Evolutionary conservation across 2,888 invertebrate species (phyloP).

Genomic region (Capitulum mitella): DNA sequence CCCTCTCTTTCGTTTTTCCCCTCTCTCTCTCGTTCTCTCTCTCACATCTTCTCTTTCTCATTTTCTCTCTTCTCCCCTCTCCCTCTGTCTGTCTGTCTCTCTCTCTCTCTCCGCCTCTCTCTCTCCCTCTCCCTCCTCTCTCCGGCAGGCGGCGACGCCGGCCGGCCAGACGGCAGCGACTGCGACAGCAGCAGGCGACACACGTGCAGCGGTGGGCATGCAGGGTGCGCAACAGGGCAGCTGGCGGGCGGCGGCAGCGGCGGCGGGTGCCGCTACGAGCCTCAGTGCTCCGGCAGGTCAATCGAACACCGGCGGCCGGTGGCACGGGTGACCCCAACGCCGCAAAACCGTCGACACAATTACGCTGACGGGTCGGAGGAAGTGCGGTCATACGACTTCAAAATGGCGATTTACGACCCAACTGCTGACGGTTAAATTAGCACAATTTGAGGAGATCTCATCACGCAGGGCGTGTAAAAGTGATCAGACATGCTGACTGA

Average conservation of each 20-base stretch:
- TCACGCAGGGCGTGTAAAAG: not conserved
- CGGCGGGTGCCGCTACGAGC: not conserved
- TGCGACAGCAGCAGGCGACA: not conserved
- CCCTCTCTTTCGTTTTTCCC: no score
- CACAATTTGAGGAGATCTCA: not conserved
- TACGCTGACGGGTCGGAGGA: not conserved
- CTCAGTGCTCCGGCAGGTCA: not conserved
- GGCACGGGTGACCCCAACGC: no score
- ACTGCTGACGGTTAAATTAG: not conserved
- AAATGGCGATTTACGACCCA: not conserved
- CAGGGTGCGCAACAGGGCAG: not conserved
- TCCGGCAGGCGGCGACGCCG: no score
- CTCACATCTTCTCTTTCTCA: no score
- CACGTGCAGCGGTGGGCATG: not conserved
- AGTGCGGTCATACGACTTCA: not conserved
- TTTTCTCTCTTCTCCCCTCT: no score
- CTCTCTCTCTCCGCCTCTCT: no score
- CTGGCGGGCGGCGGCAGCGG: not conserved
- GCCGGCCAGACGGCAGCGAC: no score
- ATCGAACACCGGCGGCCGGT: not conserved
- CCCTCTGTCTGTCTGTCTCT: no score
- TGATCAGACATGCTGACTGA: not conserved
- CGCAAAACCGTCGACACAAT: not conserved
- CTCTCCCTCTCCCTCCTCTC: no score
- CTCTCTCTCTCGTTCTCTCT: no score